Conservation (phyloP, 2,113 vertebrate genomes). For the Vimba vimba region DNA sequence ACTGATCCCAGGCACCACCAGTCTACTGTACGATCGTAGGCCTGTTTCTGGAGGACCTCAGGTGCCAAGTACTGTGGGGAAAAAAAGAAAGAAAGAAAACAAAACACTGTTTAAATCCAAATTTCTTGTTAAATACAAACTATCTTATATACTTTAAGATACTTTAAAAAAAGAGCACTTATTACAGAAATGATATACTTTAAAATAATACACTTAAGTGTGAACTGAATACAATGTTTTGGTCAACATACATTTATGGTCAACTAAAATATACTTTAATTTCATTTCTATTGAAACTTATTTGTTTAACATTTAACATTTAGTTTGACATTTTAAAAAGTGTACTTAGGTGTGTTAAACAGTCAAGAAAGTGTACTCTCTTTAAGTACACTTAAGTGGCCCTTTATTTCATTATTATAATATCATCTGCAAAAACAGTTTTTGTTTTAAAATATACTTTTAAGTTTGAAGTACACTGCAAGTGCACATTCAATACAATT, state of each 20-base stretch:
- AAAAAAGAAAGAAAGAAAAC: neutral
- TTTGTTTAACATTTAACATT: no score
- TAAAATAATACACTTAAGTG: neutral
- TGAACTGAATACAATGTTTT: neutral
- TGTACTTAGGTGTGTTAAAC: no score
- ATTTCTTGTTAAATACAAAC: neutral
- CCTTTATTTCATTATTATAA: no score
- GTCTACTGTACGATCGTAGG: slow-evolving; percentile 82
- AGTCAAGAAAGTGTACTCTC: no score
- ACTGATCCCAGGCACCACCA: slow-evolving; percentile 85
- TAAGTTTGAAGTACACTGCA: neutral
- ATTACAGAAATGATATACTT: neutral
- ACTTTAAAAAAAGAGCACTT: neutral
- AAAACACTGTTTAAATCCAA: neutral
- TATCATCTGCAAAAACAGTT: no score
- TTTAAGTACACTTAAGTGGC: no score
- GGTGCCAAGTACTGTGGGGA: slow-evolving; percentile 78
- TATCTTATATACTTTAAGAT: neutral
- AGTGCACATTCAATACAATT: neutral
- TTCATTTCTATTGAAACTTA: no score
- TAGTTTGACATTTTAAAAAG: no score
- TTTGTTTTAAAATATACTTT: no score
- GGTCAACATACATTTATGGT: no score
- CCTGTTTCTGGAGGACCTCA: slow-evolving; percentile 83
- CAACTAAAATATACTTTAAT: no score